Percentiles rank a stretch among this genome's conserved stretches.
These are phyloP conservation scores for Spinus olivaceus DNA, from an alignment of 2,797 vertebrate genomes.

Conservation along the genomic window DNA sequence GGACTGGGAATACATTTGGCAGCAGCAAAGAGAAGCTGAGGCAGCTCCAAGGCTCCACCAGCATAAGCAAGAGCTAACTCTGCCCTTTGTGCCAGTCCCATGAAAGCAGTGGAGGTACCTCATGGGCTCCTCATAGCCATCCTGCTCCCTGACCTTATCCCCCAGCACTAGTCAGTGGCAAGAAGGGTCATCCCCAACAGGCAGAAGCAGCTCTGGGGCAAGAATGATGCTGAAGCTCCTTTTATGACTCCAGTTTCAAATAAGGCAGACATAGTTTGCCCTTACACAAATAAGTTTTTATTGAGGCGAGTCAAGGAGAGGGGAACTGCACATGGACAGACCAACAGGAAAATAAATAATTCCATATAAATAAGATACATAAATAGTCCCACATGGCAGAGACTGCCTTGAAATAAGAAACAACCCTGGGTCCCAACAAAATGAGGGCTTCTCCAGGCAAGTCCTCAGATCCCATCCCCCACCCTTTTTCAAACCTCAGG, in stretches of 20 bases:
- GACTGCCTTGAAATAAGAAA: conserved; percentile 45
- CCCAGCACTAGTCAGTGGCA: neutral
- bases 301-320: neutral
- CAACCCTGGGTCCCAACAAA: neutral
- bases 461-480: neutral
- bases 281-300: conserved; percentile 44
- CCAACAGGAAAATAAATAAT: conserved; percentile 67
- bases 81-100: neutral
- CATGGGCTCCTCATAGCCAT: neutral
- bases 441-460: conserved; percentile 10
- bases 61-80: neutral
- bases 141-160: neutral
- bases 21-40: neutral
- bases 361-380: conserved; percentile 71
- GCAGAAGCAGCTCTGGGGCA: neutral
- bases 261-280: neutral
- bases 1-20: neutral
- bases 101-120: neutral
- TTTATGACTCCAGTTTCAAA: neutral
- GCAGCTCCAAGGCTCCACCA: neutral
- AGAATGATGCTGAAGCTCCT: neutral
- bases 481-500: conserved; percentile 33
- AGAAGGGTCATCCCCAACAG: neutral
- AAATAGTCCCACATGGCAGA: conserved; percentile 58
- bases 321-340: conserved; percentile 31